Conservation (phyloP, 2,888 invertebrate genomes). For the Drosophila diplacantha region DNA sequence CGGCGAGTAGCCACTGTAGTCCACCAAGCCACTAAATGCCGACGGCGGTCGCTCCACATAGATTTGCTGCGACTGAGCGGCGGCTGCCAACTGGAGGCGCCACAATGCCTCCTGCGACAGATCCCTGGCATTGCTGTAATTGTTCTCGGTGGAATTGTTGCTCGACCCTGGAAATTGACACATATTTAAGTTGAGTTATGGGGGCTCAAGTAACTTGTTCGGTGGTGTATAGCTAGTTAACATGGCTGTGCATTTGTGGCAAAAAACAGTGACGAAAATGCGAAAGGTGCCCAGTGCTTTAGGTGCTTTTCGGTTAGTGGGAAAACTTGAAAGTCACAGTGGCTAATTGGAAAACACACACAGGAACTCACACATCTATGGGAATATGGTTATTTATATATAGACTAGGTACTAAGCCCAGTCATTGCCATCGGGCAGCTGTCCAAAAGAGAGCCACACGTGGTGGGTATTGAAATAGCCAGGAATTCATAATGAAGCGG, state of each 20-base stretch:
- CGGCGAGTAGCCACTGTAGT: slow-evolving; percentile 70
- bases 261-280: slow-evolving; percentile 8
- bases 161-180: slow-evolving; percentile 39
- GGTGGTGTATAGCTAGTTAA: neutral
- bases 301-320: slow-evolving; percentile 26
- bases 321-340: slow-evolving; percentile 60
- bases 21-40: slow-evolving; percentile 70
- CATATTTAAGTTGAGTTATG: slow-evolving; percentile 6
- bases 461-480: neutral
- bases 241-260: slow-evolving; percentile 4
- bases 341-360: slow-evolving; percentile 53
- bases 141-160: slow-evolving; percentile 66
- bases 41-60: slow-evolving; percentile 74
- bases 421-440: slow-evolving; percentile 50
- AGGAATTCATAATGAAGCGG: neutral
- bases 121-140: slow-evolving; percentile 72
- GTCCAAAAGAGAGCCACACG: slow-evolving; percentile 35
- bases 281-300: slow-evolving; percentile 11
- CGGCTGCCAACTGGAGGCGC: slow-evolving; percentile 69
- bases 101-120: slow-evolving; percentile 73
- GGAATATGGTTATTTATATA: neutral
- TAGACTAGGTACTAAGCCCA: slow-evolving; percentile 13
- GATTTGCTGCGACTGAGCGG: slow-evolving; percentile 66
- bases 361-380: neutral
- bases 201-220: neutral